These are phyloP conservation scores for Engystomops pustulosus DNA, from an alignment of 2,113 vertebrate species.

Conservation along the genomic window DNA sequence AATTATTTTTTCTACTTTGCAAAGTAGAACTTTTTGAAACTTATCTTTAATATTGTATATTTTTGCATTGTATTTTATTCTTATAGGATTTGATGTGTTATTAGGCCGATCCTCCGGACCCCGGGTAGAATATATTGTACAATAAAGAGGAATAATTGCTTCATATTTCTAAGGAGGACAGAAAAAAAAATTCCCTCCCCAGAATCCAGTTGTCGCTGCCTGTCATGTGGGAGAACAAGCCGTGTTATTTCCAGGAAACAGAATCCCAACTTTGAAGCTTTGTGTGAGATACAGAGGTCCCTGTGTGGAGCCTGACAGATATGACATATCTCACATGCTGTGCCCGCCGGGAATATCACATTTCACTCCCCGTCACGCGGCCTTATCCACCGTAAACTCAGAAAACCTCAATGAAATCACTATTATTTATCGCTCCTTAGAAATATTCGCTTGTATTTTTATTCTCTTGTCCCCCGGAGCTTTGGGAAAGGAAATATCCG, in stretches of 20 bases:
- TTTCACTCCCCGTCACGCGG: slow-evolving; percentile 40
- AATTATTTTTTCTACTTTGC: no score
- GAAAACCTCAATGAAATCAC: slow-evolving; percentile 49
- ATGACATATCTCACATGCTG: slow-evolving; percentile 55
- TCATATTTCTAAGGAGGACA: background rate
- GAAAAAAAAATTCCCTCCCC: background rate
- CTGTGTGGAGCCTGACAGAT: slow-evolving; percentile 51
- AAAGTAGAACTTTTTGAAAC: no score
- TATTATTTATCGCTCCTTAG: slow-evolving; percentile 35
- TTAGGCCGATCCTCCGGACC: no score
- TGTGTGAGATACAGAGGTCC: slow-evolving; percentile 58
- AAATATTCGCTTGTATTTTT: slow-evolving; percentile 23
- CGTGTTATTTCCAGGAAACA: slow-evolving; percentile 52
- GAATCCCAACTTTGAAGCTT: slow-evolving; percentile 56
- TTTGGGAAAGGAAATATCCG: background rate
- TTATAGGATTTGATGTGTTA: no score
- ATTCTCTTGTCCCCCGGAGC: background rate
- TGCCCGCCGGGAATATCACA: slow-evolving; percentile 40
- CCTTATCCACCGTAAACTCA: slow-evolving; percentile 43
- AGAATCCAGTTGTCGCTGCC: slow-evolving; percentile 42
- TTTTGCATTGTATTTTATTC: no score
- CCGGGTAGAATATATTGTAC: background rate
- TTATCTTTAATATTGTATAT: no score
- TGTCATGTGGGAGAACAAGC: slow-evolving; percentile 50
- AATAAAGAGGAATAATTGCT: background rate